Percentiles rank a stretch among this genome's conserved stretches.
Conservation (phyloP, 2,888 invertebrate species). For the Drosophila nr. fundita region DNA sequence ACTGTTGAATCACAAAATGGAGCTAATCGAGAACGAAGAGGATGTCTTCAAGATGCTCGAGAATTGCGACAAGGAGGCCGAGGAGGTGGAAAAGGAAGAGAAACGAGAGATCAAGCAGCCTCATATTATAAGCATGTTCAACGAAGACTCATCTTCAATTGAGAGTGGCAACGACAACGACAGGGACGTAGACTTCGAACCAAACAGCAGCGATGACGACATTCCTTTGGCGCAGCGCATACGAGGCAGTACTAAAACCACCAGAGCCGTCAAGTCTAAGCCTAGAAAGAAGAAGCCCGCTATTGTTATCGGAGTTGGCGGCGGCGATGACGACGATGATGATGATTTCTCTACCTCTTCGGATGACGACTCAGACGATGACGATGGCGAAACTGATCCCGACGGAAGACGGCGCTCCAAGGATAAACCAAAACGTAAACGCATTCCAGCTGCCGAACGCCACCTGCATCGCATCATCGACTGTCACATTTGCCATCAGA, state of each 20-base stretch:
- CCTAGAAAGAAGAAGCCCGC: conserved; percentile 40
- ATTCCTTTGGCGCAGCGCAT: conserved; percentile 78
- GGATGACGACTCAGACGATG: conserved; percentile 54
- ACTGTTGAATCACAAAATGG: conserved; percentile 79
- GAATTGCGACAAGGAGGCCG: conserved; percentile 78
- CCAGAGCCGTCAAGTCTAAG: conserved; percentile 40
- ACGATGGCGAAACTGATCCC: conserved; percentile 27
- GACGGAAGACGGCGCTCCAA: conserved; percentile 36
- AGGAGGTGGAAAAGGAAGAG: conserved; percentile 70
- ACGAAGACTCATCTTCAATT: conserved; percentile 62
- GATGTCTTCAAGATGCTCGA: conserved; percentile 83
- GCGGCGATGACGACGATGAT: conserved; percentile 55
- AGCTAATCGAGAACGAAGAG: conserved; percentile 81
- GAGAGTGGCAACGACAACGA: conserved; percentile 78
- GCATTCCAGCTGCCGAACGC: conserved; percentile 71
- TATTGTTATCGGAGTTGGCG: conserved; percentile 21
- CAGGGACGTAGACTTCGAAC: conserved; percentile 73
- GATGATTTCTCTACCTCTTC: conserved; percentile 39
- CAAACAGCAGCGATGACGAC: conserved; percentile 77
- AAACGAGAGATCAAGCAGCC: conserved; percentile 23
- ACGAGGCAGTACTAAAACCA: conserved; percentile 38
- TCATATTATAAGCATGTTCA: conserved; percentile 44
- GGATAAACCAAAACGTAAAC: conserved; percentile 69
- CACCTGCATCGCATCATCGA: conserved; percentile 81
- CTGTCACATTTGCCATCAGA: conserved; percentile 82